A percentile compares a stretch with the other conserved stretches of the same genome.
Evolutionary conservation across 2,888 invertebrate species (phyloP).

Genomic region (Ischnura elegans): DNA sequence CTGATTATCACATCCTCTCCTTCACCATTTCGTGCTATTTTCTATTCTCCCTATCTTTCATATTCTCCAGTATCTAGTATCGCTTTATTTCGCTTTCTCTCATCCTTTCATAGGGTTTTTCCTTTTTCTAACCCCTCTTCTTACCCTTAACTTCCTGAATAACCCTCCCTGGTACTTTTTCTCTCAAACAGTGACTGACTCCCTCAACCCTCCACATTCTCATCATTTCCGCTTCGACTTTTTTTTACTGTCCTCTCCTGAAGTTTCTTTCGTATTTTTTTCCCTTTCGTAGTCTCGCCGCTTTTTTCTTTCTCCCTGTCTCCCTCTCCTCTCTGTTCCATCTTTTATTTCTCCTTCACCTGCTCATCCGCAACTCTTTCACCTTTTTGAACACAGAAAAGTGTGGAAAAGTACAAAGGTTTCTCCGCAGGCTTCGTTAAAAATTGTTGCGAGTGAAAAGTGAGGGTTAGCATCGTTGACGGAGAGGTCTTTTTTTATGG

Average conservation of each 20-base stretch:
- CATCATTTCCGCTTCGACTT: conserved; percentile 29
- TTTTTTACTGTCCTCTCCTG: neutral
- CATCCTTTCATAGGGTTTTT: neutral
- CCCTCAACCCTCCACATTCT: neutral
- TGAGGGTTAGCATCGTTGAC: too few species aligned
- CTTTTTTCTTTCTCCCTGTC: neutral
- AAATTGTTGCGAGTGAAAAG: too few species aligned
- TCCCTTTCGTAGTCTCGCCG: neutral
- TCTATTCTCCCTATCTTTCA: too few species aligned
- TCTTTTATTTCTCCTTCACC: neutral
- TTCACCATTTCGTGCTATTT: too few species aligned
- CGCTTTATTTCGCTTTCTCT: neutral
- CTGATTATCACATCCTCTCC: too few species aligned
- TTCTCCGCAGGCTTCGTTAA: too few species aligned
- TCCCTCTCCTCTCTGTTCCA: neutral
- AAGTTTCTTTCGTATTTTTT: neutral
- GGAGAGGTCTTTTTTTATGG: too few species aligned
- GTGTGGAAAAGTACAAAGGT: too few species aligned
- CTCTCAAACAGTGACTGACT: neutral
- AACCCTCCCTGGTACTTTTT: neutral
- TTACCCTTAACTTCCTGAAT: neutral
- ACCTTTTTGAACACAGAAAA: too few species aligned
- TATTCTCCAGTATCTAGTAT: too few species aligned
- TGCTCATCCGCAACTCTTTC: too few species aligned
- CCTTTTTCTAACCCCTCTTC: neutral